A percentile compares a stretch with the other conserved stretches of the same genome.
These are phyloP conservation scores for human DNA, from an alignment of 2,113 vertebrate genomes.

Conservation along the genomic window DNA sequence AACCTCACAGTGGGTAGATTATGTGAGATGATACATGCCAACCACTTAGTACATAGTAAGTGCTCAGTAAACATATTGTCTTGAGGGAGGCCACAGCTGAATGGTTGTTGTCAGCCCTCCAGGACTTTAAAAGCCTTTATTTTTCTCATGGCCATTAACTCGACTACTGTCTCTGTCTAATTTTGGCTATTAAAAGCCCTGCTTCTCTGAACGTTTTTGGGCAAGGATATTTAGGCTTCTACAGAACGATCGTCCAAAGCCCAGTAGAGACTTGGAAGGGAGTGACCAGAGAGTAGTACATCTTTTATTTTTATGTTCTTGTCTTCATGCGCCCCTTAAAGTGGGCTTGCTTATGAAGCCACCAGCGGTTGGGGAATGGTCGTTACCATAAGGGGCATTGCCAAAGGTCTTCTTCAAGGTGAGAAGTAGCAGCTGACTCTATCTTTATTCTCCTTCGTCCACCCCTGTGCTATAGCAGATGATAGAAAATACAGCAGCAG, in stretches of 20 bases:
- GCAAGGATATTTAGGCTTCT: neutral
- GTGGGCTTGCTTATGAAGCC: neutral
- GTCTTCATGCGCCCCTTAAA: neutral
- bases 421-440: neutral
- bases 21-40: neutral
- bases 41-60: neutral
- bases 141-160: neutral
- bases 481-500: neutral
- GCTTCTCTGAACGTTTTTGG: neutral
- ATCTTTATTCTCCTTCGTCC: neutral
- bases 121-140: neutral
- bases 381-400: neutral
- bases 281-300: neutral
- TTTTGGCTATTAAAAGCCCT: neutral
- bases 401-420: neutral
- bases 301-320: neutral
- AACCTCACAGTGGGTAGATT: neutral
- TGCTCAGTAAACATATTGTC: neutral
- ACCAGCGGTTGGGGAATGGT: neutral
- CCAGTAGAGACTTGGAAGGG: neutral
- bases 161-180: neutral
- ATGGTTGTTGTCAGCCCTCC: neutral
- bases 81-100: neutral
- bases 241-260: neutral
- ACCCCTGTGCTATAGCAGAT: neutral